Conservation (phyloP, 2,797 vertebrate genomes). For the Periophthalmus magnuspinnatus region DNA sequence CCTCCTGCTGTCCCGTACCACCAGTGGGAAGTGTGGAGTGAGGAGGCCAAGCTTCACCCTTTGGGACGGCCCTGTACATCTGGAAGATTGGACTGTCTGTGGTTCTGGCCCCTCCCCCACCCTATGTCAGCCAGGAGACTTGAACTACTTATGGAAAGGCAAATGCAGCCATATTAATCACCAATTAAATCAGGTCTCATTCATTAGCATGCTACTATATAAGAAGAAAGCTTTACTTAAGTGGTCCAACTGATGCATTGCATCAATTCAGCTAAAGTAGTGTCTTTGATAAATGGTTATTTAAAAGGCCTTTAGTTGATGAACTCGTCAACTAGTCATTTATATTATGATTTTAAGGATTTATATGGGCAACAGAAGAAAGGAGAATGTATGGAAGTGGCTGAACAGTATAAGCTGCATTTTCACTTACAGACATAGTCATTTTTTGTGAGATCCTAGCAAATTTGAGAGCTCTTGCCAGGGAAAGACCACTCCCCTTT, state of each 20-base stretch:
- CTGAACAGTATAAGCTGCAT: too few relatives aligned
- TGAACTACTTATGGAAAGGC: constrained; percentile 65
- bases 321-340: too few relatives aligned
- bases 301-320: constrained; percentile 40
- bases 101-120: constrained; percentile 50
- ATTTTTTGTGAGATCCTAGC: too few relatives aligned
- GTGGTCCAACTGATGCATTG: constrained; percentile 14
- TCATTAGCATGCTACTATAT: not conserved
- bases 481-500: too few relatives aligned
- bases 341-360: too few relatives aligned
- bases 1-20: constrained; percentile 60
- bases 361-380: too few relatives aligned
- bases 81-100: constrained; percentile 65
- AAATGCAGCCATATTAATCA: constrained; percentile 44
- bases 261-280: not conserved
- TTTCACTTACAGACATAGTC: too few relatives aligned
- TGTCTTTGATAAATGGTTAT: not conserved
- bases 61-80: constrained; percentile 63
- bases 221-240: constrained; percentile 1
- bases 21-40: constrained; percentile 55
- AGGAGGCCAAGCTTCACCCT: constrained; percentile 51
- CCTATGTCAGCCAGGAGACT: constrained; percentile 34
- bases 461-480: too few relatives aligned
- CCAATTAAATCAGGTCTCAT: constrained; percentile 37
- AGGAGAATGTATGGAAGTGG: too few relatives aligned